Conservation (phyloP, 2,888 invertebrate genomes). For the Athalia rosae region DNA sequence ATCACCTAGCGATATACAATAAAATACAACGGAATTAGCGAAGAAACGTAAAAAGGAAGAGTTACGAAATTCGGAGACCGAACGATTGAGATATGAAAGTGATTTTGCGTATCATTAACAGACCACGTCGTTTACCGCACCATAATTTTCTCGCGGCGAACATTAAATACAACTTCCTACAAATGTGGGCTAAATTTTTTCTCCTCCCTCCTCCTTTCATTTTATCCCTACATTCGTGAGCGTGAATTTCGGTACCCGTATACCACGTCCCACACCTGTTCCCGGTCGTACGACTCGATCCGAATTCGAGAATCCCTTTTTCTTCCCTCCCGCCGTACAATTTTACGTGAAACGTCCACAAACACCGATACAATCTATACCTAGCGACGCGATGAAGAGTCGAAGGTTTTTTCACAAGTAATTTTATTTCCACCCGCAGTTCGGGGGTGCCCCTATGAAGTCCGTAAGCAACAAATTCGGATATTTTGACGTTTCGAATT, state of each 20-base stretch:
- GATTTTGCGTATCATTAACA: constrained; percentile 41
- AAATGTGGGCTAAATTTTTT: constrained; percentile 6
- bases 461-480: constrained; percentile 8
- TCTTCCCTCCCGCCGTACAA: constrained; percentile 6
- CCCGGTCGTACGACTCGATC: neutral
- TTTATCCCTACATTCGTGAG: neutral
- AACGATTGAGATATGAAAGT: constrained; percentile 35
- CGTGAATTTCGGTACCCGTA: neutral
- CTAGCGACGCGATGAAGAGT: neutral
- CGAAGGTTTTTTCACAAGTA: neutral
- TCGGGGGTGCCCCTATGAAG: neutral
- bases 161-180: constrained; percentile 1
- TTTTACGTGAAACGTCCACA: constrained; percentile 25
- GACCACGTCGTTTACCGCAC: constrained; percentile 28
- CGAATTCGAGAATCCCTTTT: no score
- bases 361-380: constrained; percentile 32
- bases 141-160: constrained; percentile 30
- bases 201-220: neutral
- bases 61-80: constrained; percentile 36
- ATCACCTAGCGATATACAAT: neutral
- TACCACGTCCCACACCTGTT: constrained; percentile 5
- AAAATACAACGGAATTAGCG: no score
- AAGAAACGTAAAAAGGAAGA: neutral
- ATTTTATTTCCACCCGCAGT: neutral
- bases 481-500: neutral